These are phyloP conservation scores for Bradypus variegatus DNA, from an alignment of 2,797 vertebrate genomes.

Conservation along the genomic window DNA sequence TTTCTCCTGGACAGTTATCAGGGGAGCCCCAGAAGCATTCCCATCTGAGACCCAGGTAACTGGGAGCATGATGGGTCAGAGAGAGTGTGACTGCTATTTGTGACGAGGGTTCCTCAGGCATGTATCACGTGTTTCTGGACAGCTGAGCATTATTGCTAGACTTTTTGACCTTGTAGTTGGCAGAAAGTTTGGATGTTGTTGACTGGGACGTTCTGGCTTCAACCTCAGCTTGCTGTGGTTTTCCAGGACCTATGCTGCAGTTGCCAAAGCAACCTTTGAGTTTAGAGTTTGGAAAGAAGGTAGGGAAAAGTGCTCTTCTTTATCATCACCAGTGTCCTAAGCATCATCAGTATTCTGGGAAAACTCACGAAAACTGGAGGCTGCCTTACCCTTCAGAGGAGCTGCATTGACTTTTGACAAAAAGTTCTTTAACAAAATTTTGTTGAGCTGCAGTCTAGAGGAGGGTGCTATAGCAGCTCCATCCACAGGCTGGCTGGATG, in stretches of 20 bases:
- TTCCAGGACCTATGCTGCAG: slow-evolving; percentile 73
- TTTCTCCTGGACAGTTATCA: slow-evolving; percentile 95
- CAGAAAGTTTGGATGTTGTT: slow-evolving; percentile 60
- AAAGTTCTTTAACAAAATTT: slow-evolving; percentile 87
- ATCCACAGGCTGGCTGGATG: too few relatives aligned
- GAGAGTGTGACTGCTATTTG: slow-evolving; percentile 89
- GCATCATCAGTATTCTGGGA: slow-evolving; percentile 95
- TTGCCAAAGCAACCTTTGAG: slow-evolving; percentile 75
- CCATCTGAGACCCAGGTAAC: slow-evolving; percentile 98
- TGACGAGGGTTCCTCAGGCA: slow-evolving; percentile 81
- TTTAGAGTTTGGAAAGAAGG: slow-evolving; percentile 78
- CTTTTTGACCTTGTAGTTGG: slow-evolving; percentile 86
- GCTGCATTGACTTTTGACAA: slow-evolving; percentile 78
- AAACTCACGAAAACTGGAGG: slow-evolving; percentile 96
- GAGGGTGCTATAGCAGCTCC: too few relatives aligned
- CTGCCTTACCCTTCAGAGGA: slow-evolving; percentile 88
- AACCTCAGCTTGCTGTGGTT: slow-evolving; percentile 75
- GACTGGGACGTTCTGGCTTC: slow-evolving; percentile 73
- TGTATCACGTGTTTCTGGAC: slow-evolving; percentile 76
- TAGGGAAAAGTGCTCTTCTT: slow-evolving; percentile 80
- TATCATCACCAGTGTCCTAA: slow-evolving; percentile 95
- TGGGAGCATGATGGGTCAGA: slow-evolving; percentile 91
- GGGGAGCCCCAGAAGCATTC: slow-evolving; percentile 93
- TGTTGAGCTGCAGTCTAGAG: too few relatives aligned
- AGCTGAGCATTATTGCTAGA: slow-evolving; percentile 90